These are phyloP conservation scores for Trichogramma pretiosum DNA, from an alignment of 1,140 invertebrate genomes.

Conservation along the genomic window DNA sequence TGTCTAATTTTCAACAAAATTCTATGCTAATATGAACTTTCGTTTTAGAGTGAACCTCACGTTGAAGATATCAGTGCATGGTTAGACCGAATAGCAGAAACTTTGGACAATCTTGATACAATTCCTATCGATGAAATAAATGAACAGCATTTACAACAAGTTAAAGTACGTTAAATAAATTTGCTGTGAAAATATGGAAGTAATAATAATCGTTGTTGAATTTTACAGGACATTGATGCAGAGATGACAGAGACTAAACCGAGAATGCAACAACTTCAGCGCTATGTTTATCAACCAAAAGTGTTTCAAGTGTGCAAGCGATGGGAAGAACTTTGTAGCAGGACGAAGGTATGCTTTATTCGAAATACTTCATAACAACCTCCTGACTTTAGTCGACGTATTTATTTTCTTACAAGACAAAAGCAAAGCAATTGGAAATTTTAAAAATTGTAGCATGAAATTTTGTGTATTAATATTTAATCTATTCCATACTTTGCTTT, in stretches of 20 bases:
- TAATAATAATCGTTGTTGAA: background rate
- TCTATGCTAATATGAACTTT: conserved; percentile 4
- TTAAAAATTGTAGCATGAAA: no score
- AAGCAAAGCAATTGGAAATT: no score
- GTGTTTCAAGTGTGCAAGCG: conserved; percentile 38
- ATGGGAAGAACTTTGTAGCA: conserved; percentile 38
- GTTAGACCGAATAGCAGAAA: conserved; percentile 43
- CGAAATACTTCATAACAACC: no score
- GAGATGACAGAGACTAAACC: conserved; percentile 41
- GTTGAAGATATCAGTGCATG: conserved; percentile 46
- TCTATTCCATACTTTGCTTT: conserved; percentile 14
- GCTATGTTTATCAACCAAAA: conserved; percentile 37
- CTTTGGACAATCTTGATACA: conserved; percentile 35
- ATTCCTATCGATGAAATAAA: conserved; percentile 35
- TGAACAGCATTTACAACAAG: conserved; percentile 44
- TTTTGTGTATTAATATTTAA: no score
- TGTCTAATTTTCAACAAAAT: conserved; percentile 6
- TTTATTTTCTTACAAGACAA: no score
- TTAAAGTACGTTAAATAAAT: conserved; percentile 33
- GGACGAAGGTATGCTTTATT: conserved; percentile 36
- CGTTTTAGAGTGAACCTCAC: conserved; percentile 36
- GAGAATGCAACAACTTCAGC: conserved; percentile 38
- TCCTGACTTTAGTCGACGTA: no score
- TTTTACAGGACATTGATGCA: conserved; percentile 33
- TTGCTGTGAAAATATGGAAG: background rate